Evolutionary conservation across 1,140 invertebrate genomes (phyloP), one percentile per base, ranked within the genome.

Genomic region (Triops longicaudatus): DNA sequence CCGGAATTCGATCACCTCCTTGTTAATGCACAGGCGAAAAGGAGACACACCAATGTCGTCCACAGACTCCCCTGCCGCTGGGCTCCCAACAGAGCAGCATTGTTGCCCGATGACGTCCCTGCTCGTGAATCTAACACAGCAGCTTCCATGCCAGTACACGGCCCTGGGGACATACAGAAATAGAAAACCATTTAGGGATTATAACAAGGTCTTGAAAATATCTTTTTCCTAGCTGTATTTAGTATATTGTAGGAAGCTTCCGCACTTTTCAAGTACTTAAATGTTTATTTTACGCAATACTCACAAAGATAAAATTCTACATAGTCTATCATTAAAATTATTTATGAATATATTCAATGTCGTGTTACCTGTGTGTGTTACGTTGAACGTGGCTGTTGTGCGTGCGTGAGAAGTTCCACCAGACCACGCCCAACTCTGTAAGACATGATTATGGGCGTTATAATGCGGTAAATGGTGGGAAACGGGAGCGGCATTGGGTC

Each of bases 81-180:
- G 26, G 74, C 22, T 44, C 22, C 26, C 26, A 63, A 22, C 79
- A 27, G 78, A 79, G n/a, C 76, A 74, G 42, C 79, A 72, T 6
- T 77, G 77, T 7, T 77, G 78, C 11, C 77, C 79, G 9, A 73
- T 22, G 76, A 72, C 17, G 43, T 44, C 11, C 73, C 63, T 12
- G 43, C 72, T 17, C 76, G 27, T 41, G 63, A 72, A 26, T 77
- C 76, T 26, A 72, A 26, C 26, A 77, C 73, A n/a, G 76, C 71
- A 26, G 76, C 76, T 73, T 77, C 76, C 72, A 77, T 41, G 26
- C 76, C 76, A 14, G 76, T 77, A 43, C 76, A 77, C 26, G 73
- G 76, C 5, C 76, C 76, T 26, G n/a, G n/a, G n/a, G n/a, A n/a
- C n/a, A n/a, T n/a, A 72, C 31, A n/a, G 72, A 44, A 22, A 73